A percentile compares a stretch with the other conserved stretches of the same genome.
phyloP scores from a whole-genome alignment of 2,888 invertebrate genomes.

The Drosophila neonasuta region DNA sequence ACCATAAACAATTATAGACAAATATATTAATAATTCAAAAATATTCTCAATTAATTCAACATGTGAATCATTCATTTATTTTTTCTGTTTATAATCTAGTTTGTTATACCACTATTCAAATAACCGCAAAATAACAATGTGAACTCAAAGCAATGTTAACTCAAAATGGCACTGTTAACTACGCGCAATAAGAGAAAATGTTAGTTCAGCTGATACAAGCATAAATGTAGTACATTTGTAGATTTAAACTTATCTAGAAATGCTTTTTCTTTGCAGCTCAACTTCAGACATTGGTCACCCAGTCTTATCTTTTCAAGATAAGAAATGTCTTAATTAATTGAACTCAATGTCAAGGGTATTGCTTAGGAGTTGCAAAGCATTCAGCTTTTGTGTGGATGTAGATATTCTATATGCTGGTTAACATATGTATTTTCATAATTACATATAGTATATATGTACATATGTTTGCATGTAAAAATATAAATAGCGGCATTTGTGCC shows the following conservation, averaged over 20 bases:
- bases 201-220: background rate
- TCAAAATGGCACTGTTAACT: conserved; percentile 32
- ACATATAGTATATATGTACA: conserved; percentile 12
- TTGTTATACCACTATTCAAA: conserved; percentile 1
- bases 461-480: conserved; percentile 6
- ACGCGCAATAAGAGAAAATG: background rate
- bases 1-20: too few species aligned
- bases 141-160: conserved; percentile 11
- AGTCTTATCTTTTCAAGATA: background rate
- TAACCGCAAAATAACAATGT: background rate
- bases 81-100: background rate
- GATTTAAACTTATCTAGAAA: background rate
- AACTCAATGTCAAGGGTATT: conserved; percentile 51
- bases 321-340: background rate
- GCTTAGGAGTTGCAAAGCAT: conserved; percentile 26
- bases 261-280: background rate
- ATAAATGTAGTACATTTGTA: background rate
- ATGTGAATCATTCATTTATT: too few species aligned
- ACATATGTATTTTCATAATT: conserved; percentile 18
- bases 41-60: background rate
- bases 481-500: conserved; percentile 12
- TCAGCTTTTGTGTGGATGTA: conserved; percentile 15
- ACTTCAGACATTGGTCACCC: background rate
- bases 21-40: background rate
- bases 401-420: conserved; percentile 5